These are phyloP conservation scores for Fopius arisanus DNA, from an alignment of 1,140 invertebrate species.

Conservation along the genomic window DNA sequence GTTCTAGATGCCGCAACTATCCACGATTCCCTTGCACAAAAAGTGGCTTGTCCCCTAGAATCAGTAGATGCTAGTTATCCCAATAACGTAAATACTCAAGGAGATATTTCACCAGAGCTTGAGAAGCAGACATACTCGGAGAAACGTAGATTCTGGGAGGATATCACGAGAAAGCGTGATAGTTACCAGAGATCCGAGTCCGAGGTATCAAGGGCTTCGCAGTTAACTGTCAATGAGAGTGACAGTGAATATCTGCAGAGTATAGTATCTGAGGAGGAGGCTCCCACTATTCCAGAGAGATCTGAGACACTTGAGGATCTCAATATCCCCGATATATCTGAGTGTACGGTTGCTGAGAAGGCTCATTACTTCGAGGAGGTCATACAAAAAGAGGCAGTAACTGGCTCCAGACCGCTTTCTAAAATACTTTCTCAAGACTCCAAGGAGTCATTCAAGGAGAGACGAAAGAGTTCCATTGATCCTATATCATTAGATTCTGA, in stretches of 20 bases:
- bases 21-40: slow-evolving; percentile 60
- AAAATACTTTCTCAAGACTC: slow-evolving; percentile 30
- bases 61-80: slow-evolving; percentile 63
- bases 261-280: slow-evolving; percentile 51
- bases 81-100: slow-evolving; percentile 53
- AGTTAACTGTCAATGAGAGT: slow-evolving; percentile 57
- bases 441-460: slow-evolving; percentile 28
- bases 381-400: slow-evolving; percentile 57
- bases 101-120: slow-evolving; percentile 46
- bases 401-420: slow-evolving; percentile 16
- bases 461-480: slow-evolving; percentile 21
- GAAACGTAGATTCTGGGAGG: slow-evolving; percentile 63
- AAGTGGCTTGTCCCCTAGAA: slow-evolving; percentile 61
- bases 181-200: slow-evolving; percentile 62
- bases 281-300: slow-evolving; percentile 41
- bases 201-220: slow-evolving; percentile 57
- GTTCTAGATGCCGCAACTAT: slow-evolving; percentile 63
- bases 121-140: slow-evolving; percentile 62
- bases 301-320: slow-evolving; percentile 54
- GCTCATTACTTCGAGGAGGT: slow-evolving; percentile 63
- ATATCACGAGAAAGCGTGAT: slow-evolving; percentile 57
- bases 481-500: slow-evolving; percentile 16
- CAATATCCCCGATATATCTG: slow-evolving; percentile 59
- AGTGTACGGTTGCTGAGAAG: slow-evolving; percentile 63
- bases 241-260: slow-evolving; percentile 56